phyloP scores from a whole-genome alignment of 2,888 invertebrate genomes.

The Dascillus cervinus region DNA sequence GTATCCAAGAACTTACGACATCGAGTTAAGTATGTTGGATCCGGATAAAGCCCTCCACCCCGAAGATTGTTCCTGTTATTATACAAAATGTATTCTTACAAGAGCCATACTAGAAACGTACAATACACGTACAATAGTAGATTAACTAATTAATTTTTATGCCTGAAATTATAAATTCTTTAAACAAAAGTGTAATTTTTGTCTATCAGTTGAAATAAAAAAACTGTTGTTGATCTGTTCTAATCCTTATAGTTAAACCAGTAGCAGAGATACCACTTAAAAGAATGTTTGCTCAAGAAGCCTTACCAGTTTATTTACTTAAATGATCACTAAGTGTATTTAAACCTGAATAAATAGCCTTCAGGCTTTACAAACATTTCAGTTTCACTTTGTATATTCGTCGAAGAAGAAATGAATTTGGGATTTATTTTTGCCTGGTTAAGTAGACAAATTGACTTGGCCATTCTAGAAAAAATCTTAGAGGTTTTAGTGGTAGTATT shows the following conservation, averaged over 20 bases:
- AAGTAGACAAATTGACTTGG: too few relatives aligned
- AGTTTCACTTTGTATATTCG: not conserved
- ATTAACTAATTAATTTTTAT: too few relatives aligned
- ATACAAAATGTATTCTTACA: constrained; percentile 71
- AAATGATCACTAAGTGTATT: not conserved
- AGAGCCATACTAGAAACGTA: constrained; percentile 53
- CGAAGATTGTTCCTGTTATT: constrained; percentile 66
- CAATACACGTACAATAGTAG: too few relatives aligned
- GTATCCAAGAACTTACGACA: constrained; percentile 56
- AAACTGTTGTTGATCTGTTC: too few relatives aligned
- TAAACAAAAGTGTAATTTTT: too few relatives aligned
- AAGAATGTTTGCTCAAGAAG: constrained; percentile 2
- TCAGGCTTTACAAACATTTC: not conserved
- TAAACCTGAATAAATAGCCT: not conserved
- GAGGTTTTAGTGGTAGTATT: too few relatives aligned
- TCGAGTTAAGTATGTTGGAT: constrained; percentile 64
- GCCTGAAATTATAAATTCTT: too few relatives aligned
- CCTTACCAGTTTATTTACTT: constrained; percentile 1
- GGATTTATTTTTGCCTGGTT: too few relatives aligned
- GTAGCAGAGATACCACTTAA: constrained; percentile 1
- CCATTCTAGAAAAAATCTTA: too few relatives aligned
- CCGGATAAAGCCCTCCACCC: constrained; percentile 64
- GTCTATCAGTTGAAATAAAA: too few relatives aligned
- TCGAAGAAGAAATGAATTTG: too few relatives aligned
- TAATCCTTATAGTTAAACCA: constrained; percentile 2